Conservation (phyloP, 2,113 vertebrate species). For the Vidua chalybeata region DNA sequence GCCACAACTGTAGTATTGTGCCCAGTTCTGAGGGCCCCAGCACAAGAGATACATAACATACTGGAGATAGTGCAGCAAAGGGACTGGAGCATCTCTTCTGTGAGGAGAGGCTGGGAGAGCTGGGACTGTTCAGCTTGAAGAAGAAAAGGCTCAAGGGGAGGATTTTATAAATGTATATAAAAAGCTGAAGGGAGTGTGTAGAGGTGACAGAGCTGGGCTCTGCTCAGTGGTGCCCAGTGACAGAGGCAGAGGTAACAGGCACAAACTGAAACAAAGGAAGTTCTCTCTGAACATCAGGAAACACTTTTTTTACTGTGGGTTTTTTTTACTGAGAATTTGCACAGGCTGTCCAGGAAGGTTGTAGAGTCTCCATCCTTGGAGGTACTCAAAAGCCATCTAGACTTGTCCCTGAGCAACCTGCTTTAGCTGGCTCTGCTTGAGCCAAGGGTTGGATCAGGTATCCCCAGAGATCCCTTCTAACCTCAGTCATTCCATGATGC, state of each 20-base stretch:
- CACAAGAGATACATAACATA: background rate
- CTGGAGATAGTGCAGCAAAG: background rate
- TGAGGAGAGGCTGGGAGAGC: background rate
- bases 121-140: background rate
- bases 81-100: background rate
- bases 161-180: background rate
- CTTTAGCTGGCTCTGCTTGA: background rate
- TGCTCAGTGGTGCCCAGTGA: background rate
- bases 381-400: background rate
- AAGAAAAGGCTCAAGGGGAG: background rate
- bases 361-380: background rate
- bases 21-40: background rate
- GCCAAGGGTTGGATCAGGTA: background rate
- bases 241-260: rapidly evolving
- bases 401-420: background rate
- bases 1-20: background rate
- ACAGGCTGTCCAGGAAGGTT: background rate
- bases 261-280: background rate
- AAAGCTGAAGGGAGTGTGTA: background rate
- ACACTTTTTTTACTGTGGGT: background rate
- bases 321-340: background rate
- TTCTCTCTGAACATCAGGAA: background rate
- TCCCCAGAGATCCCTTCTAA: background rate
- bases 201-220: background rate
- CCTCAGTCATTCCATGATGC: background rate